Conservation (phyloP, 2,888 invertebrate genomes). For the Scaptomyza parva region DNA sequence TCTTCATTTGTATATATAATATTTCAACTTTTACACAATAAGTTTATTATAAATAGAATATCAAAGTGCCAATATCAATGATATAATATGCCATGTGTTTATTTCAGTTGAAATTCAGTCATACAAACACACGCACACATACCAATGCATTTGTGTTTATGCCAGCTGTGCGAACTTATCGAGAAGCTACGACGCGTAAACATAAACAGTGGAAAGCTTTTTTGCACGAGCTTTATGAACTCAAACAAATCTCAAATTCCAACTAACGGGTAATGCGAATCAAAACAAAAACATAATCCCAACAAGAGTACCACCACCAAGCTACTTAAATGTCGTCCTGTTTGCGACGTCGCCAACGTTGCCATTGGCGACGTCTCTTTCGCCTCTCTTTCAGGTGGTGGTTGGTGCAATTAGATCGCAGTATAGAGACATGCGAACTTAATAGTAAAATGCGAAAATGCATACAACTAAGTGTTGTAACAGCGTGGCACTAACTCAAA, state of each 20-base stretch:
- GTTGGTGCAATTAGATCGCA: neutral
- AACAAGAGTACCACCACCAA: neutral
- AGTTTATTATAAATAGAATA: constrained; percentile 32
- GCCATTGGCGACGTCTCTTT: neutral
- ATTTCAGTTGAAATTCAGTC: constrained; percentile 10
- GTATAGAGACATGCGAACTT: neutral
- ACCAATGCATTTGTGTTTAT: neutral
- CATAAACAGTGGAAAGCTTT: constrained; percentile 41
- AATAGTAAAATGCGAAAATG: neutral
- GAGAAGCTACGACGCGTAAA: constrained; percentile 41
- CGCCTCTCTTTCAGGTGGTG: no score
- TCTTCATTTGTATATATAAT: neutral
- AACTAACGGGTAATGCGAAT: constrained; percentile 11
- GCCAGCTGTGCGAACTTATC: constrained; percentile 24
- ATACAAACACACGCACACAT: neutral
- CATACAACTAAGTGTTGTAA: constrained; percentile 23
- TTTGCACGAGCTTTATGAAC: constrained; percentile 15
- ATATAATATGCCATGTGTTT: constrained; percentile 44
- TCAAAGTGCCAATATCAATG: constrained; percentile 25
- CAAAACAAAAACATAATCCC: constrained; percentile 27
- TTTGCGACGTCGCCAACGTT: neutral
- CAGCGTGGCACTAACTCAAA: constrained; percentile 14
- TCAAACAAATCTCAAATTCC: constrained; percentile 10
- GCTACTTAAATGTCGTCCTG: neutral
- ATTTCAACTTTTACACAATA: constrained; percentile 13